Evolutionary conservation across 2,797 vertebrate genomes (phyloP), one percentile per base, ranked within the genome.

Genomic region (Botia kubotai): DNA sequence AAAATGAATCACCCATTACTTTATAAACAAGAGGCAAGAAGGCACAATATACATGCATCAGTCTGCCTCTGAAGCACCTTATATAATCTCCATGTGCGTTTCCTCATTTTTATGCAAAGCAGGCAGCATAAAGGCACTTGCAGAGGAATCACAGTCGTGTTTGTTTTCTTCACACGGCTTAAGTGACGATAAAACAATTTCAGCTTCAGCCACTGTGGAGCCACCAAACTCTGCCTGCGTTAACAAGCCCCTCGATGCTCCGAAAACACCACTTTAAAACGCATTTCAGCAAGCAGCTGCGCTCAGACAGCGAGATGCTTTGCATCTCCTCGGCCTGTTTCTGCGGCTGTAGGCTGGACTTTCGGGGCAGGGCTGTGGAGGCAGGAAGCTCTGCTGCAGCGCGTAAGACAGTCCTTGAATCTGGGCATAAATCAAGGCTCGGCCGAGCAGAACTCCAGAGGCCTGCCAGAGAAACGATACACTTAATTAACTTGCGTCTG

Each of bases 401-500:
- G 79, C 73, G 72, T 48, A 60, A 81, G 46, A 66, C 85, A 29
- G 85, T 89, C 88, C 88, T 89, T 86, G 84, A 83, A 55, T 78
- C 72, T 23, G 43, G 26, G 83, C 80, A 78, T 82, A 82, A 89
- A 86, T 85, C 82, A 86, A 67, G 84, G 75, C 81, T 39, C 58
- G 55, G 39, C 77, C n/a, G 66, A 87, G 78, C 60, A 57, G 77
- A 77, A 68, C 63, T 17, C 65, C 43, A 26, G 70, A 84, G 78
- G 48, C 48, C 60, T 85, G 88, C 86, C 85, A 85, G 85, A 50
- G 80, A 86, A 81, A 74, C 81, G 58, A 83, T 86, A 75, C 79
- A 83, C 82, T 87, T 87, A 86, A 88, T 87, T 87, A 88, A 87
- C 83, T 79, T 77, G 69, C 82, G 81, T 86, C 84, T 83, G 82